A percentile compares a stretch with the other conserved stretches of the same genome.
Conservation (phyloP, 2,797 vertebrate genomes). For the Scomberomorus guttatus region DNA sequence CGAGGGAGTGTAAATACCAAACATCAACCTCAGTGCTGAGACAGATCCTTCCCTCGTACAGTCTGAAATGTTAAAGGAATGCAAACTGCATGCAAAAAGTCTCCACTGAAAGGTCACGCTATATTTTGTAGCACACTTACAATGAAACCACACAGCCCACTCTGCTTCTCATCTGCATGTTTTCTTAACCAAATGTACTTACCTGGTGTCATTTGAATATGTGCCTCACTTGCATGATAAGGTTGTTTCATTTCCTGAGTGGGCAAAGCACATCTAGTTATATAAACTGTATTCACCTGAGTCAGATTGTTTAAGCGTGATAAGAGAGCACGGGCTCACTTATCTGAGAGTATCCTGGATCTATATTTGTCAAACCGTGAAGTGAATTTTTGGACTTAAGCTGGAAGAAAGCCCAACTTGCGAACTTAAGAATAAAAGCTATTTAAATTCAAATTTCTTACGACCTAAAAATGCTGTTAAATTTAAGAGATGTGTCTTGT, state of each 20-base stretch:
- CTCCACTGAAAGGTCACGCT: conserved; percentile 72
- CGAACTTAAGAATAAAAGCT: no score
- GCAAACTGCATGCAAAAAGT: conserved; percentile 77
- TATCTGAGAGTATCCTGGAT: background rate
- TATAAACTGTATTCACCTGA: conserved; percentile 36
- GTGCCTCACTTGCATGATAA: conserved; percentile 50
- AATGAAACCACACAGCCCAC: conserved; percentile 50
- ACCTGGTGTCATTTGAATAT: conserved; percentile 62
- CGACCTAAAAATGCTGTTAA: background rate
- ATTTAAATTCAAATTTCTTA: no score
- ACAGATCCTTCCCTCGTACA: conserved; percentile 41
- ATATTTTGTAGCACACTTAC: conserved; percentile 64
- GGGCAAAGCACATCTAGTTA: conserved; percentile 44
- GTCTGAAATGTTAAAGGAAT: conserved; percentile 72
- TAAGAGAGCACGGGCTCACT: background rate
- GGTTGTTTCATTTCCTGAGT: conserved; percentile 49
- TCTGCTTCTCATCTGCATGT: conserved; percentile 30
- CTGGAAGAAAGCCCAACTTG: no score
- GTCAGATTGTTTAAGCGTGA: conserved; percentile 13
- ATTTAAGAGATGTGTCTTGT: no score
- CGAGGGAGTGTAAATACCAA: conserved; percentile 52
- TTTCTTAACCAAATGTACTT: conserved; percentile 67
- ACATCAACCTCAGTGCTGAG: conserved; percentile 17
- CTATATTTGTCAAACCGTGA: background rate
- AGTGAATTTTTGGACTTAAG: background rate